A percentile compares a stretch with the other conserved stretches of the same genome.
Evolutionary conservation across 2,888 invertebrate species (phyloP).

Genomic region (Hololepta plana): DNA sequence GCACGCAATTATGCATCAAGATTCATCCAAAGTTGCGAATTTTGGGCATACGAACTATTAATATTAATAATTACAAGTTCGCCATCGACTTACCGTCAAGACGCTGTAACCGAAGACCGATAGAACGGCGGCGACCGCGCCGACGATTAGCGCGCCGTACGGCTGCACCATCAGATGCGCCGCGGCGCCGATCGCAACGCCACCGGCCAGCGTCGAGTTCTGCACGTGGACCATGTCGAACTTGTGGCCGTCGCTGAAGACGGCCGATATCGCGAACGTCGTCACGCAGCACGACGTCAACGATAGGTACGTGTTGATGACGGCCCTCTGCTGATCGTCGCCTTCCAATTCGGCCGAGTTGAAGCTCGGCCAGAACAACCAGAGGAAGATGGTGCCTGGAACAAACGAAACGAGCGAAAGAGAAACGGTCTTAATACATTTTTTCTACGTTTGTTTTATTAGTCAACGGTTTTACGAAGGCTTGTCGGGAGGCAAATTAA

Average conservation of each 20-base stretch:
- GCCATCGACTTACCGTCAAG: slow-evolving; percentile 51
- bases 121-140: slow-evolving; percentile 55
- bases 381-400: slow-evolving; percentile 78
- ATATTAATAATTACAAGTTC: not conserved
- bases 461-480: too few relatives aligned
- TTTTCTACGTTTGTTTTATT: too few relatives aligned
- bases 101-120: slow-evolving; percentile 69
- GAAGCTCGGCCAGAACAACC: slow-evolving; percentile 97
- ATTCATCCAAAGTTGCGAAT: too few relatives aligned
- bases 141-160: slow-evolving; percentile 66
- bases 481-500: not conserved
- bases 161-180: slow-evolving; percentile 70
- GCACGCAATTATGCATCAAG: too few relatives aligned
- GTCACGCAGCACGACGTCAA: slow-evolving; percentile 66
- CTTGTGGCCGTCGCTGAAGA: slow-evolving; percentile 53
- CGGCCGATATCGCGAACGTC: slow-evolving; percentile 66
- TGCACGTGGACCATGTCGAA: slow-evolving; percentile 89
- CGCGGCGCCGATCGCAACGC: slow-evolving; percentile 78
- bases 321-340: slow-evolving; percentile 63
- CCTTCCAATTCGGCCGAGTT: slow-evolving; percentile 64
- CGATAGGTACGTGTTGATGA: slow-evolving; percentile 86
- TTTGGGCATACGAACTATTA: not conserved
- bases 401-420: too few relatives aligned
- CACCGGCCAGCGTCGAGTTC: slow-evolving; percentile 85
- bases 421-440: too few relatives aligned